Base-by-base conservation (phyloP, 2,113 vertebrate species). In the Cacatua alba region DNA sequence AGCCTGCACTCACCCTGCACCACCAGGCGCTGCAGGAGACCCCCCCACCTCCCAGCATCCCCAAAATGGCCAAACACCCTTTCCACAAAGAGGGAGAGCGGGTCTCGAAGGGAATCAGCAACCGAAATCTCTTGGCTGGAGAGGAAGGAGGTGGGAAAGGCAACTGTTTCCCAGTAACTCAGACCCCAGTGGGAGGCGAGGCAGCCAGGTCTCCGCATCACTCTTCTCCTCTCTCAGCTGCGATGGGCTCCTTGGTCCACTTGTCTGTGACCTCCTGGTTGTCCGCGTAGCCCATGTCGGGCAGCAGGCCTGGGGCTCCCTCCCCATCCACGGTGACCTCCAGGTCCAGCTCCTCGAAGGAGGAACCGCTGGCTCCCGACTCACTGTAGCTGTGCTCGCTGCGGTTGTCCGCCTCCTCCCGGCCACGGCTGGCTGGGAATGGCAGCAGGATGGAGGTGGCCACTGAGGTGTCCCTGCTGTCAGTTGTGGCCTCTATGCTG, bases 341-440 rank as follows among this genome's bases (percentile, higher is more conserved):
- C 97, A 99, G 98, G 97, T 99, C 99, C 64, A 99, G 98, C 95
- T 99, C 99, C 95, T 99, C 99, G 8, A 99, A 99, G 85, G 99
- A 99, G 2, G 99, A 99, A 87, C 99, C 98, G 2, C 99, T 99
- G 96, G 98, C 98, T 49, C 99, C 96, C 0, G 99, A 99, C 91
- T 98, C 99, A 16, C 98, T 98, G 64, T 98, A 99, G 95, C 98
- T 98, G 96, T 98, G 98, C 96, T 98, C 98, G 0, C 98, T 98
- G 89, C 94, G 97, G 87, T 98, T 98, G 81, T 94, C 98, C 14
- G 79, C 95, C 4, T 99, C 98, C 57, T 98, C 98, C 95, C 98
- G 97, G 83, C 98, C 98, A 13, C 97, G 98, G 94, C 97, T 97
- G 80, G 95, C 97, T 2, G 92, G 60, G 39, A 97, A 97, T 5